Conservation (phyloP, 1,140 invertebrate species). For the Arctopsyche grandis region DNA sequence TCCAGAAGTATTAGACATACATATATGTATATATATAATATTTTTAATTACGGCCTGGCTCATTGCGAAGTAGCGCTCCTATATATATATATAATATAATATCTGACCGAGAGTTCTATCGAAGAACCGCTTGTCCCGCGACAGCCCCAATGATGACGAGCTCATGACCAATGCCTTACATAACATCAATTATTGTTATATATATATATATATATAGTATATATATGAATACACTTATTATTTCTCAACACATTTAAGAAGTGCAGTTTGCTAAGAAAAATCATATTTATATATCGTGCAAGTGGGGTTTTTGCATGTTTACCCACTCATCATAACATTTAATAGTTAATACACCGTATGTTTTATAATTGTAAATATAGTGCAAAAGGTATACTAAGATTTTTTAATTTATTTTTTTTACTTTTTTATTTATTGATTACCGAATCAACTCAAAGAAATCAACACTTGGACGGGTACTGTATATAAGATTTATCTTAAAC, state of each 20-base stretch:
- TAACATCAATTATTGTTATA: conserved; percentile 55
- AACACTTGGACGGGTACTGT: conserved; percentile 46
- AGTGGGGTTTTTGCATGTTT: conserved; percentile 45
- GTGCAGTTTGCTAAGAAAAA: conserved; percentile 55
- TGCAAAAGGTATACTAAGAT: conserved; percentile 50
- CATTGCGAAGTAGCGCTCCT: conserved; percentile 28
- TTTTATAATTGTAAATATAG: conserved; percentile 46
- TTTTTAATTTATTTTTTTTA: conserved; percentile 24
- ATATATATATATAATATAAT: conserved; percentile 9
- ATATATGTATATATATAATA: neutral
- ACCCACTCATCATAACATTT: conserved; percentile 52
- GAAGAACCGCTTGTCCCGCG: neutral
- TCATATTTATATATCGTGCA: conserved; percentile 52
- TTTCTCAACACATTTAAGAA: conserved; percentile 55
- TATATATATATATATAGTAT: conserved; percentile 48
- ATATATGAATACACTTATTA: conserved; percentile 55
- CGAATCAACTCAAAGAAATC: conserved; percentile 39
- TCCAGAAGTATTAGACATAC: conserved; percentile 49
- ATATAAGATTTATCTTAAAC: conserved; percentile 20
- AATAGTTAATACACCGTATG: conserved; percentile 51
- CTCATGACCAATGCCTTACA: conserved; percentile 50
- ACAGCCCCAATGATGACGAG: conserved; percentile 38
- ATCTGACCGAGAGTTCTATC: neutral
- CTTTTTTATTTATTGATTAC: neutral
- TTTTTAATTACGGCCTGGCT: conserved; percentile 39